Evolutionary conservation across 2,888 invertebrate genomes (phyloP).

Genomic region (Drosophila dives): DNA sequence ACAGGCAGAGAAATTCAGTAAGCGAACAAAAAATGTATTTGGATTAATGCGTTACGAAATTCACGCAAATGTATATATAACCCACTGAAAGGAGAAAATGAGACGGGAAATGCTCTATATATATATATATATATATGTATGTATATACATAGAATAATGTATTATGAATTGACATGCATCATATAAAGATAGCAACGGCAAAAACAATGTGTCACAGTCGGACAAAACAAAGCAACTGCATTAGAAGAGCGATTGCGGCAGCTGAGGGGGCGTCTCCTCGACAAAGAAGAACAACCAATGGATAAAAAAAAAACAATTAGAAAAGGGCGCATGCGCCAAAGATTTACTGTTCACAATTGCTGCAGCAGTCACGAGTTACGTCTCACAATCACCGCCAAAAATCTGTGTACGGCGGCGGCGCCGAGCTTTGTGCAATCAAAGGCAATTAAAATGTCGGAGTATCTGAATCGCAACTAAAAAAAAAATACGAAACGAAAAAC

Average conservation of each 20-base stretch:
- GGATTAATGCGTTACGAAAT: neutral
- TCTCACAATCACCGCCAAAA: slow-evolving; percentile 14
- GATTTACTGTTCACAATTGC: slow-evolving; percentile 27
- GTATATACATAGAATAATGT: neutral
- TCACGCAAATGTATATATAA: neutral
- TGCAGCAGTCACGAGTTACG: slow-evolving; percentile 10
- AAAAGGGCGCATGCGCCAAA: slow-evolving; percentile 33
- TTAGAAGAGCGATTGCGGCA: slow-evolving; percentile 20
- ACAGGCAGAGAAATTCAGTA: neutral
- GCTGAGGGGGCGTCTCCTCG: slow-evolving; percentile 37
- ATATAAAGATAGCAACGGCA: slow-evolving; percentile 20
- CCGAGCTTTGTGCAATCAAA: slow-evolving; percentile 64
- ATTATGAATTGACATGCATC: slow-evolving; percentile 7
- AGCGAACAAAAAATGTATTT: neutral
- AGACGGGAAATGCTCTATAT: slow-evolving; percentile 17
- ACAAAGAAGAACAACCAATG: slow-evolving; percentile 6
- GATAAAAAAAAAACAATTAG: slow-evolving; percentile 24
- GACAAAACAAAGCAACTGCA: slow-evolving; percentile 17
- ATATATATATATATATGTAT: neutral
- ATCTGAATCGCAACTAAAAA: slow-evolving; percentile 15
- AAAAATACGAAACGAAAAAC: neutral
- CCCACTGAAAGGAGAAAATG: slow-evolving; percentile 19
- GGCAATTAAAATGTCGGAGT: slow-evolving; percentile 58
- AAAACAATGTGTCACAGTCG: slow-evolving; percentile 1
- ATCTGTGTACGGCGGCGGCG: slow-evolving; percentile 35